Evolutionary conservation across 2,888 invertebrate species (phyloP).

Genomic region (Melieria omissa): DNA sequence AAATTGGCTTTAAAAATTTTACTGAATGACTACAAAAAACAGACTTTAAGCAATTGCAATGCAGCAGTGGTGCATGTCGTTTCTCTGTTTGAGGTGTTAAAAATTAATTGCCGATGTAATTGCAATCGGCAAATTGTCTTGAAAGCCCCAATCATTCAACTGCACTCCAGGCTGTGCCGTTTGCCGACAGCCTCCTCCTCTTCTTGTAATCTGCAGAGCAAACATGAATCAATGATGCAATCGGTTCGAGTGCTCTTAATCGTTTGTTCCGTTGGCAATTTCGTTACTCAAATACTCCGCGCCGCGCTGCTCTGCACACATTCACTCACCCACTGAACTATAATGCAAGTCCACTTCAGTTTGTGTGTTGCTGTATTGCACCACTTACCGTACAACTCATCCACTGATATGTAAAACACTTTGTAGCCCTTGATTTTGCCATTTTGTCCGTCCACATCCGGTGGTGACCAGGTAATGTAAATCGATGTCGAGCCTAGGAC

Average conservation of each 20-base stretch:
- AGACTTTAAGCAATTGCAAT: too few species aligned
- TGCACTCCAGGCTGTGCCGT: not conserved
- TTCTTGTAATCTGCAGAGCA: slow-evolving; percentile 51
- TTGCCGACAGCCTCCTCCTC: not conserved
- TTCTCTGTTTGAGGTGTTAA: slow-evolving; percentile 51
- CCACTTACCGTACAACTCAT: slow-evolving; percentile 80
- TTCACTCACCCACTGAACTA: slow-evolving; percentile 15
- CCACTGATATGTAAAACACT: slow-evolving; percentile 81
- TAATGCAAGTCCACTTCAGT: not conserved
- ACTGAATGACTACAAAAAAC: too few species aligned
- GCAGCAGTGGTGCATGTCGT: not conserved
- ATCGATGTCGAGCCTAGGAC: slow-evolving; percentile 86
- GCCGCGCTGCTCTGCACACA: not conserved
- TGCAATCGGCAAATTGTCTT: slow-evolving; percentile 43
- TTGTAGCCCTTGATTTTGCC: slow-evolving; percentile 87
- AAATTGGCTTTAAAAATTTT: too few species aligned
- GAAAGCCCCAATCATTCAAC: slow-evolving; percentile 45
- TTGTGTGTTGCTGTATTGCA: too few species aligned
- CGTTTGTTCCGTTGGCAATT: slow-evolving; percentile 15
- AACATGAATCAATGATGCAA: slow-evolving; percentile 46
- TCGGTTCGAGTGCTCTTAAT: not conserved
- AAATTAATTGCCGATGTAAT: slow-evolving; percentile 56
- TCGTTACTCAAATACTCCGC: slow-evolving; percentile 10
- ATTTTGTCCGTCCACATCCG: slow-evolving; percentile 82
- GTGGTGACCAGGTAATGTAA: slow-evolving; percentile 87